A percentile compares a stretch with the other conserved stretches of the same genome.
Conservation (phyloP, 1,140 invertebrate genomes). For the Apis mellifera region Amel_HAv3.1 CM009937.2:11222001-11222500, state of each 20-base stretch:
- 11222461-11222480: not conserved
- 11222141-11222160: not conserved
- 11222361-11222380: slow-evolving; percentile 40
- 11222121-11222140: not conserved
- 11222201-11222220: slow-evolving; percentile 55
- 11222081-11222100: slow-evolving; percentile 31
- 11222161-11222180: slow-evolving; percentile 51
- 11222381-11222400: slow-evolving; percentile 59
- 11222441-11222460: slow-evolving; percentile 10
- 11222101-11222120: slow-evolving; percentile 3
- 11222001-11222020: not conserved
- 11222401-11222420: slow-evolving; percentile 26
- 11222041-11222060: not conserved
- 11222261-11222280: not conserved
- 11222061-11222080: slow-evolving; percentile 47
- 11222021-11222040: not conserved
- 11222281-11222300: slow-evolving; percentile 54
- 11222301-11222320: slow-evolving; percentile 30
- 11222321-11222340: slow-evolving; percentile 42
- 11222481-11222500: slow-evolving; percentile 1
- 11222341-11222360: slow-evolving; percentile 51
- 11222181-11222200: slow-evolving; percentile 65
- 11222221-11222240: slow-evolving; percentile 60
- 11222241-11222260: slow-evolving; percentile 41
- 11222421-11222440: too few relatives aligned